These are phyloP conservation scores for Diorhabda carinulata DNA, from an alignment of 1,140 invertebrate species.

Conservation along the genomic window DNA sequence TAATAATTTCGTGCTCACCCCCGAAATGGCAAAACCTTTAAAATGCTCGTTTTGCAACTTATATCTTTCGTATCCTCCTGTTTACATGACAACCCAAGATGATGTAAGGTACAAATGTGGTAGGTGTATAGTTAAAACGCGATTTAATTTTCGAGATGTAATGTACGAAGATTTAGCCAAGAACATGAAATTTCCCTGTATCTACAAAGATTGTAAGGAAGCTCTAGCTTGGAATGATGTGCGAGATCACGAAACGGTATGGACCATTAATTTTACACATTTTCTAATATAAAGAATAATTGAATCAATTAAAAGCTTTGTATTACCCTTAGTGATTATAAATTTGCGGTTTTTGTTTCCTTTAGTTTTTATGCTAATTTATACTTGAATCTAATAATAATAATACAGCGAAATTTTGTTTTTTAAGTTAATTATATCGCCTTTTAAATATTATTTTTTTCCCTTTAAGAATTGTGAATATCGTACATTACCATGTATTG, in stretches of 20 bases:
- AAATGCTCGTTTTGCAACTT: slow-evolving; percentile 13
- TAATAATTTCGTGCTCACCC: not conserved
- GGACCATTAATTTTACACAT: not conserved
- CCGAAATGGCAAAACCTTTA: slow-evolving; percentile 11
- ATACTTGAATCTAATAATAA: no score
- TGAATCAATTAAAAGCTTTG: no score
- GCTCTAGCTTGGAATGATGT: slow-evolving; percentile 5
- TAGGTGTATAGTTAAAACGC: slow-evolving; percentile 11
- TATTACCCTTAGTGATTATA: no score
- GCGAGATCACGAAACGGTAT: slow-evolving; percentile 10
- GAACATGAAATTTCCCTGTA: slow-evolving; percentile 19
- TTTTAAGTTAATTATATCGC: no score
- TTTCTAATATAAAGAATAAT: no score
- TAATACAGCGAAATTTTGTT: no score
- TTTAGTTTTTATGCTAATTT: no score
- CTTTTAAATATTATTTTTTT: no score
- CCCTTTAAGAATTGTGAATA: slow-evolving; percentile 2
- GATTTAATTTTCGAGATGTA: slow-evolving; percentile 3
- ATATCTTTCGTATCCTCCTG: slow-evolving; percentile 8
- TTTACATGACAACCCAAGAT: slow-evolving; percentile 8
- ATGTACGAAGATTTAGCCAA: slow-evolving; percentile 17
- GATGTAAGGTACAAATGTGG: slow-evolving; percentile 16
- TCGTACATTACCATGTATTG: slow-evolving; percentile 6
- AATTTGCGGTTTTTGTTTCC: no score
- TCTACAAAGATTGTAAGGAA: slow-evolving; percentile 9